Evolutionary conservation across 37 sponge, comb jelly and placozoan genomes (phyloP).

Genomic region (Chondrosia reniformis): DNA sequence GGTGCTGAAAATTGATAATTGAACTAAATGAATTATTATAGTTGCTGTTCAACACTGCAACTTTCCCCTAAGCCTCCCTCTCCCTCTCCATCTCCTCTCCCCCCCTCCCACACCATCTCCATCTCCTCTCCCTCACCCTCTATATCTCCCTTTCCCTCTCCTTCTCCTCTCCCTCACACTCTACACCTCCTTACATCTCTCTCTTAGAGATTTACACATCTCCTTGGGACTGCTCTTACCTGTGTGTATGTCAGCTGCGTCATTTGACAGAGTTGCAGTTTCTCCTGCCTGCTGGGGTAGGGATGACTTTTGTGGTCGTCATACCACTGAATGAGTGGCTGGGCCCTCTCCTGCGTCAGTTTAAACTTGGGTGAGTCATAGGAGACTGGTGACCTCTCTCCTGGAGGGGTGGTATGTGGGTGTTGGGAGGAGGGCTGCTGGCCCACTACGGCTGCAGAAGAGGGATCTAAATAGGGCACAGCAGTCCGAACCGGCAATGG

Average conservation of each 20-base stretch:
- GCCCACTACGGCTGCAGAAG: too few relatives aligned
- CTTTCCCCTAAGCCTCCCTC: too few relatives aligned
- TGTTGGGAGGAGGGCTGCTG: too few relatives aligned
- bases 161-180: not conserved
- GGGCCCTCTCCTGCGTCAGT: slow-evolving; percentile 78
- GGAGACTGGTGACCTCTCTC: not conserved
- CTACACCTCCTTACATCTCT: not conserved
- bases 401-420: too few relatives aligned
- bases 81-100: too few relatives aligned
- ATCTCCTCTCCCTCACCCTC: not conserved
- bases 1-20: too few relatives aligned
- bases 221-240: slow-evolving; percentile 26
- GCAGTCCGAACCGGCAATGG: too few relatives aligned
- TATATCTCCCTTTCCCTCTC: not conserved
- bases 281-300: slow-evolving; percentile 78
- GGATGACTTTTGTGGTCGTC: slow-evolving; percentile 87
- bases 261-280: slow-evolving; percentile 66
- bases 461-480: too few relatives aligned
- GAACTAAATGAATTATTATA: too few relatives aligned
- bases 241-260: slow-evolving; percentile 82
- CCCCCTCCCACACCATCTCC: not conserved
- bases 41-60: too few relatives aligned
- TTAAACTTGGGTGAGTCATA: slow-evolving; percentile 73
- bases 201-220: not conserved
- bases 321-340: slow-evolving; percentile 76